These are phyloP conservation scores for Bombus confusus DNA, from an alignment of 1,140 invertebrate species.

Conservation along the genomic window DNA sequence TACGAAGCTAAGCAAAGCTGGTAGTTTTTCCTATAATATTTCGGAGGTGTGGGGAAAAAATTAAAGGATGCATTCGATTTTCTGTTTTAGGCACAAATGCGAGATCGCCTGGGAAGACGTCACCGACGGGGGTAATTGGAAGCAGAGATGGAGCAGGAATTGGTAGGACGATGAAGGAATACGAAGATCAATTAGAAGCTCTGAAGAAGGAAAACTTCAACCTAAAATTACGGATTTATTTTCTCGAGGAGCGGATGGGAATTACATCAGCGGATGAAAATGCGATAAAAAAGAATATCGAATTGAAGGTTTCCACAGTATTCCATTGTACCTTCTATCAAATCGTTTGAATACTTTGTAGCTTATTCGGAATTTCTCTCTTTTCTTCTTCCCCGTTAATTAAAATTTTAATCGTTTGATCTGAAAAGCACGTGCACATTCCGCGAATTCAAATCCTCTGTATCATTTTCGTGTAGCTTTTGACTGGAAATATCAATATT, in stretches of 20 bases:
- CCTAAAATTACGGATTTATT: conserved; percentile 94
- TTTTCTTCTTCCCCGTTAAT: not conserved
- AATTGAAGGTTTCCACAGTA: conserved; percentile 87
- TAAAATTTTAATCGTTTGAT: no score
- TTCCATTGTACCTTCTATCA: not conserved
- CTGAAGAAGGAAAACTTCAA: conserved; percentile 96
- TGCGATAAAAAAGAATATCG: conserved; percentile 88
- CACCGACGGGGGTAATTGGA: conserved; percentile 60
- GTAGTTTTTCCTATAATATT: no score
- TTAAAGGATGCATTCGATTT: not conserved
- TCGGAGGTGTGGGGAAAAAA: rapidly evolving
- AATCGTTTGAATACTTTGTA: not conserved
- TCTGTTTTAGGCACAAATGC: conserved; percentile 69
- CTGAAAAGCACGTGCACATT: no score
- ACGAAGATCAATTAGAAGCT: conserved; percentile 92
- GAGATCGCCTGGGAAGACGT: conserved; percentile 71
- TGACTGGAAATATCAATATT: no score
- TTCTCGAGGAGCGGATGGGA: conserved; percentile 93
- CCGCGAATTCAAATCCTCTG: no score
- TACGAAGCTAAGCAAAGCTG: no score
- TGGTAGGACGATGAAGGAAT: conserved; percentile 92
- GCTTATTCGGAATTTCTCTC: not conserved
- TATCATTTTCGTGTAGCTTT: no score
- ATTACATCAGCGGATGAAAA: conserved; percentile 84
- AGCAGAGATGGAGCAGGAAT: conserved; percentile 75